Percentiles rank a stretch among this genome's conserved stretches.
Evolutionary conservation across 2,113 vertebrate genomes (phyloP).

Genomic region (Bujurquina vittata): DNA sequence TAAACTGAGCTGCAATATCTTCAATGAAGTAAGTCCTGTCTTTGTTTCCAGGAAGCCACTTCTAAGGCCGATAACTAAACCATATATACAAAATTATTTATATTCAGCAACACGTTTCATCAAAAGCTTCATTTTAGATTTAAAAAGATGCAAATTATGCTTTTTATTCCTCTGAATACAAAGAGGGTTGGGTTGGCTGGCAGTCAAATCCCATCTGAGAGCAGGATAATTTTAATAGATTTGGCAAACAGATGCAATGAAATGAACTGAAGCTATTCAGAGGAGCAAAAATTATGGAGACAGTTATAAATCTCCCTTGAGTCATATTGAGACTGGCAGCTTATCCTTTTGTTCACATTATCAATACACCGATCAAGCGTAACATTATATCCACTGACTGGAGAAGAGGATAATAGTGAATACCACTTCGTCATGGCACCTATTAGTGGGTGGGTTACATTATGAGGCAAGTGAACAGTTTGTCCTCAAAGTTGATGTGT

Average conservation of each 20-base stretch:
- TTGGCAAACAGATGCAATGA: not conserved
- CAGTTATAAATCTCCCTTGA: not conserved
- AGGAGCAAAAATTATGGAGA: not conserved
- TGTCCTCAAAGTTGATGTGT: no score
- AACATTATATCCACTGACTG: no score
- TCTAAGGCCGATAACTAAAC: not conserved
- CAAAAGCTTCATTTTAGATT: not conserved
- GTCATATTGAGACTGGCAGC: not conserved
- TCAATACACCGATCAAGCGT: not conserved
- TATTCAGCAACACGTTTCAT: not conserved
- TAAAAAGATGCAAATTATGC: not conserved
- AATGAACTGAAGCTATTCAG: not conserved
- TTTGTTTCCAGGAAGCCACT: not conserved
- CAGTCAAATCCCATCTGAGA: not conserved
- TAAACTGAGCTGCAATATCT: not conserved
- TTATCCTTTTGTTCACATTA: not conserved
- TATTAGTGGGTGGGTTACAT: no score
- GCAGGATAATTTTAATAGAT: not conserved
- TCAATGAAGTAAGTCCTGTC: not conserved
- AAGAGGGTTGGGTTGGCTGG: not conserved
- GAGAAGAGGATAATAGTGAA: no score
- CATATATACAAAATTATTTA: not conserved
- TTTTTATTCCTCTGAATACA: not conserved
- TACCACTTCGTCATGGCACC: no score
- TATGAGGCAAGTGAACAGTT: no score